A percentile compares a stretch with the other conserved stretches of the same genome.
phyloP scores from a whole-genome alignment of 2,797 vertebrate species.

The Ataeniobius toweri region DNA sequence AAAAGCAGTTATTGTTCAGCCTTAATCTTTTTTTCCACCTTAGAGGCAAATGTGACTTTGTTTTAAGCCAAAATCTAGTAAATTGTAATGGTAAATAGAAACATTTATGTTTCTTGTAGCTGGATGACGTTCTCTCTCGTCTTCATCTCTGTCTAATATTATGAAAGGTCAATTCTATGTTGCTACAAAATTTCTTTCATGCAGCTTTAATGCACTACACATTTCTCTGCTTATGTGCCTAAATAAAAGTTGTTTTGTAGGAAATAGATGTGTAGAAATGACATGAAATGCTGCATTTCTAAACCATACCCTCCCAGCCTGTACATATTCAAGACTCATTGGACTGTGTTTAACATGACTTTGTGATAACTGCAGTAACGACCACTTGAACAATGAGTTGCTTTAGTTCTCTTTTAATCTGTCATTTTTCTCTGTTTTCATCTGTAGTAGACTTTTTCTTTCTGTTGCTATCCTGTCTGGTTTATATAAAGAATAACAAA shows the following conservation, averaged over 20 bases:
- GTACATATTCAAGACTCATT: conserved; percentile 24
- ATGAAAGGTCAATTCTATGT: conserved; percentile 25
- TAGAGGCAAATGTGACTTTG: conserved; percentile 42
- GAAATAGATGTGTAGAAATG: conserved; percentile 22
- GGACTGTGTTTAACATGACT: conserved; percentile 30
- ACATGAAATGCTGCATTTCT: conserved; percentile 62
- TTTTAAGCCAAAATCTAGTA: conserved; percentile 25
- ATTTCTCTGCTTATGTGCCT: conserved; percentile 71
- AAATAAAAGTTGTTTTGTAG: conserved; percentile 60
- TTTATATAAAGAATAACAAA: conserved; percentile 28
- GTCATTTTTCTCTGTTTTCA: conserved; percentile 28
- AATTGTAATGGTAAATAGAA: conserved; percentile 9
- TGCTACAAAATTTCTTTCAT: conserved; percentile 43
- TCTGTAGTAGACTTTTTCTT: conserved; percentile 45
- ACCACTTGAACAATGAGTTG: conserved; percentile 26
- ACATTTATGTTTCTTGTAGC: conserved; percentile 2
- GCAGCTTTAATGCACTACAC: conserved; percentile 62
- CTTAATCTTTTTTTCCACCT: conserved; percentile 19
- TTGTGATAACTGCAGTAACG: conserved; percentile 19
- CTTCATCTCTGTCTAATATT: conserved; percentile 30
- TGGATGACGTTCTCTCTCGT: neutral
- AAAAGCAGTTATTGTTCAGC: conserved; percentile 15
- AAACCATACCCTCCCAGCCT: conserved; percentile 32
- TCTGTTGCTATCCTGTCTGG: conserved; percentile 34
- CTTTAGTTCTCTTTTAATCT: conserved; percentile 27